These are phyloP conservation scores for Echinarachnius parma DNA, from an alignment of 53 echinoderm and acorn worm genomes.

Conservation along the genomic window DNA sequence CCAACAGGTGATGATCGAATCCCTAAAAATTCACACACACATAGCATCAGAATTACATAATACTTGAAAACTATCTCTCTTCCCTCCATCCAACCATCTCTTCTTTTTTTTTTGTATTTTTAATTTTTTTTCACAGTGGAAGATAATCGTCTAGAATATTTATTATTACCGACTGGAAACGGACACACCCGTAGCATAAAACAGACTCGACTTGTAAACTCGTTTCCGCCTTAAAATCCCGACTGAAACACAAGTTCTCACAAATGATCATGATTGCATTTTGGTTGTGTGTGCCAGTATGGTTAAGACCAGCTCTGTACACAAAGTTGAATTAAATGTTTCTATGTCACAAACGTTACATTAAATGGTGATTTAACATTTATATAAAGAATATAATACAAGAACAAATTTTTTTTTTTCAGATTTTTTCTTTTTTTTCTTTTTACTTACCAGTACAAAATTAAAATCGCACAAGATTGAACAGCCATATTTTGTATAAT, in stretches of 20 bases:
- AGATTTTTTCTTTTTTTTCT: conserved; percentile 1
- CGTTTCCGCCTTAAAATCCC: neutral
- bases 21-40: conserved; percentile 35
- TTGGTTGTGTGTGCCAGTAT: neutral
- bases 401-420: conserved; percentile 21
- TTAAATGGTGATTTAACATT: conserved; percentile 23
- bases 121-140: conserved; percentile 15
- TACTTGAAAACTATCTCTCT: conserved; percentile 24
- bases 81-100: neutral
- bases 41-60: conserved; percentile 32
- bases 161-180: neutral
- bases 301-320: neutral
- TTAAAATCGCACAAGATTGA: conserved; percentile 50
- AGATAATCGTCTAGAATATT: conserved; percentile 24
- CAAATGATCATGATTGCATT: conserved; percentile 24
- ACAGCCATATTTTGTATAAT: conserved; percentile 49
- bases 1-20: conserved; percentile 13
- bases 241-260: neutral
- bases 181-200: conserved; percentile 41
- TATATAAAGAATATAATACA: conserved; percentile 46
- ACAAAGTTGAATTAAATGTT: neutral
- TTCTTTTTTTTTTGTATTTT: conserved; percentile 3
- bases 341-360: neutral
- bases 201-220: neutral
- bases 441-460: conserved; percentile 45